Evolutionary conservation across 2,888 invertebrate species (phyloP).

Genomic region (Tetheella fluctuosa): DNA sequence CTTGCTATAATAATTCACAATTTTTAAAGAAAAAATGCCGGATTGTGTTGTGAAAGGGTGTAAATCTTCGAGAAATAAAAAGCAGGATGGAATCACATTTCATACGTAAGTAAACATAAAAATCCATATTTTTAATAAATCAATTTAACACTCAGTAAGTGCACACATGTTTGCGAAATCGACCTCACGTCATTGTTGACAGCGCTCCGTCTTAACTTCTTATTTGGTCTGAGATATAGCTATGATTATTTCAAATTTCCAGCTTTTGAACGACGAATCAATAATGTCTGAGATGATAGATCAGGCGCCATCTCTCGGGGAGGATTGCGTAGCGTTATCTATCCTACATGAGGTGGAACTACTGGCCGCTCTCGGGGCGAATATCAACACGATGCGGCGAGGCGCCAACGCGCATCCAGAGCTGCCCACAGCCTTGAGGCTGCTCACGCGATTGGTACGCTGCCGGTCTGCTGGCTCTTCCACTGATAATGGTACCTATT

Average conservation of each 20-base stretch:
- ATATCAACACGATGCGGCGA: conserved; percentile 87
- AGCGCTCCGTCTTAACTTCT: too few species aligned
- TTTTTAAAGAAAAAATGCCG: too few species aligned
- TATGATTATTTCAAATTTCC: conserved; percentile 26
- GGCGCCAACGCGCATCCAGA: conserved; percentile 88
- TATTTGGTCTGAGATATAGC: too few species aligned
- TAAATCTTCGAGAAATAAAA: too few species aligned
- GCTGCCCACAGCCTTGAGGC: conserved; percentile 87
- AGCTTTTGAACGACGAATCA: conserved; percentile 75
- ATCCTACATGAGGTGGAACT: conserved; percentile 91
- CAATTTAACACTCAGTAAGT: too few species aligned
- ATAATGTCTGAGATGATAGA: conserved; percentile 88
- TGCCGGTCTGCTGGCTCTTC: conserved; percentile 63
- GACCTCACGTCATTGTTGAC: too few species aligned
- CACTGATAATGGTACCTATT: conserved; percentile 59
- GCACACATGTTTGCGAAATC: too few species aligned
- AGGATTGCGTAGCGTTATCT: conserved; percentile 89
- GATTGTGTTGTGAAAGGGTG: too few species aligned
- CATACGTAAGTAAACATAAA: too few species aligned
- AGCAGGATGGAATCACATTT: too few species aligned
- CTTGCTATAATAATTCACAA: too few species aligned
- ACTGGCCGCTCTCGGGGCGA: conserved; percentile 87
- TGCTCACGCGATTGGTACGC: conserved; percentile 84
- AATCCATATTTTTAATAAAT: too few species aligned
- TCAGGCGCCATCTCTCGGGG: conserved; percentile 87